These are phyloP conservation scores for Drosophila lowei DNA, from an alignment of 1,140 invertebrate genomes.

Conservation along the genomic window DNA sequence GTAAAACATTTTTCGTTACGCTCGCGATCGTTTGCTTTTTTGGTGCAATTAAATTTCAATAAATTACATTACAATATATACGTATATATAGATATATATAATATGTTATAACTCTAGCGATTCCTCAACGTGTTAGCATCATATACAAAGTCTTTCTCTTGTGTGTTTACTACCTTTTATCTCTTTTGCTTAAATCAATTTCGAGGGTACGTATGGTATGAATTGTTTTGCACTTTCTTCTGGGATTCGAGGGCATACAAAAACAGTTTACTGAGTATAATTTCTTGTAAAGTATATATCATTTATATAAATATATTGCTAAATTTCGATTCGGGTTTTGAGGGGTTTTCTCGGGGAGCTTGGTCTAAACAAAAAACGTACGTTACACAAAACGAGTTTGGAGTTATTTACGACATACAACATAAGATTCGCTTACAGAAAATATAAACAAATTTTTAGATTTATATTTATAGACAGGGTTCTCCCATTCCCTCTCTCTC, in stretches of 20 bases:
- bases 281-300: constrained; percentile 66
- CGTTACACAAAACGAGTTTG: constrained; percentile 54
- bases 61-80: constrained; percentile 66
- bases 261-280: constrained; percentile 59
- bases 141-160: constrained; percentile 80
- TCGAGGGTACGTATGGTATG: constrained; percentile 54
- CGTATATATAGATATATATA: constrained; percentile 28
- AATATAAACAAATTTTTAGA: constrained; percentile 49
- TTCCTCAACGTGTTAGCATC: constrained; percentile 68
- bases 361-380: constrained; percentile 60
- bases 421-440: constrained; percentile 54
- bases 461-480: constrained; percentile 36
- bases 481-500: constrained; percentile 1
- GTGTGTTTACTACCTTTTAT: constrained; percentile 37
- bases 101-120: constrained; percentile 60
- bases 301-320: constrained; percentile 61
- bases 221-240: constrained; percentile 37
- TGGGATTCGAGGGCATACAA: constrained; percentile 43
- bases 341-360: constrained; percentile 13
- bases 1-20: constrained; percentile 54
- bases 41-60: constrained; percentile 78
- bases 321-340: constrained; percentile 53
- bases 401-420: constrained; percentile 53
- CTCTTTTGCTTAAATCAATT: constrained; percentile 60
- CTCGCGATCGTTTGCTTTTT: constrained; percentile 39